A percentile compares a stretch with the other conserved stretches of the same genome.
phyloP scores from a whole-genome alignment of 2,888 invertebrate species.

The Neuroscelio doddi region DNA sequence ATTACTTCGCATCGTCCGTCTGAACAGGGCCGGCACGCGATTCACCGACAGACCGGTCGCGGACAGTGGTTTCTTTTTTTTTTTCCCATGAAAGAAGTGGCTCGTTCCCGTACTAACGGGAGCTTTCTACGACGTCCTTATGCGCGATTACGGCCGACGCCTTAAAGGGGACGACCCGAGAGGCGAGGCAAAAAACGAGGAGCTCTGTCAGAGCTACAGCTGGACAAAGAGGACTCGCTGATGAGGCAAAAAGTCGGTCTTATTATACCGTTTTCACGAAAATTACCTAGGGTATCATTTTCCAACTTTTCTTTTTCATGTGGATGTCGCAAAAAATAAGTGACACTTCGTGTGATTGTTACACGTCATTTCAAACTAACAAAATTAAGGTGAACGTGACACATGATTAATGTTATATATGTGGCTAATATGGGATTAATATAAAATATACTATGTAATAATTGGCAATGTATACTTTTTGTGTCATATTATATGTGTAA shows the following conservation, averaged over 20 bases:
- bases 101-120: conserved; percentile 15
- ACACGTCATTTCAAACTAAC: too few species aligned
- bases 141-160: conserved; percentile 22
- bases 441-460: too few species aligned
- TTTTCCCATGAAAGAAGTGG: conserved; percentile 13
- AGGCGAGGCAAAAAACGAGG: neutral
- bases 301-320: conserved; percentile 19
- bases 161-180: conserved; percentile 11
- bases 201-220: neutral
- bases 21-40: conserved; percentile 11
- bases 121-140: conserved; percentile 13
- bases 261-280: conserved; percentile 25
- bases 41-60: neutral
- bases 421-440: too few species aligned
- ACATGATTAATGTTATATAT: too few species aligned
- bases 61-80: conserved; percentile 3
- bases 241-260: conserved; percentile 25
- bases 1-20: conserved; percentile 8
- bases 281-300: conserved; percentile 17
- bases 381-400: too few species aligned
- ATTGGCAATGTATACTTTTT: too few species aligned
- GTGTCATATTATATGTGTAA: too few species aligned
- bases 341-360: too few species aligned
- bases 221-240: conserved; percentile 18
- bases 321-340: too few species aligned